Base-by-base conservation (phyloP, 2,888 invertebrate genomes). In the Nymphalis urticae region DNA sequence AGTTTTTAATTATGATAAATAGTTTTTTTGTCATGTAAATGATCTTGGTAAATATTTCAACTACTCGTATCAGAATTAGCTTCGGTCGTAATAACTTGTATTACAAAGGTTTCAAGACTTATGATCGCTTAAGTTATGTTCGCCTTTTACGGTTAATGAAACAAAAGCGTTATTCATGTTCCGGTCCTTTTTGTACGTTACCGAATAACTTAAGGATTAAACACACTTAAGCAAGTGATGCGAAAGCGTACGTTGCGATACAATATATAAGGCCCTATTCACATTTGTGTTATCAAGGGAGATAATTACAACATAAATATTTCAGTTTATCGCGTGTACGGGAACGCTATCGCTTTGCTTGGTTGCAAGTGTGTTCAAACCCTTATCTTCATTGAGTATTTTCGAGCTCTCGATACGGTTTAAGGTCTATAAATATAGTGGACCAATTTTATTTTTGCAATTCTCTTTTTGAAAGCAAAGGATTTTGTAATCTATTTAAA, bases 121-220 rank as follows among this genome's bases (percentile, higher is more conserved):
- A 69, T 56, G 69, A 71, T 32, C 61, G 64, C 51, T 62, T 88
- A 88, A 88, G 87, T 88, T 87, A 85, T 76, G 54, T 80, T 76
- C 79, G 76, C 85, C 86, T 80, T 90, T 80, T 87, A 84, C 71
- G 89, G 84, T 85, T 89, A 90, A 90, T 89, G 89, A 90, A 89
- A 89, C 87, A 88, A 87, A 89, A 80, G 84, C 82, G 84, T 85
- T 84, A 86, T 85, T 87, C 85, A 84, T 86, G 84, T 81, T 80
- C 80, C 79, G 42, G 10, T 2, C 81, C 84, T 85, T 83, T 83
- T 82, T 77, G 79, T 80, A 71, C 77, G 75, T 81, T 80, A 85
- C 85, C 82, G 86, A 84, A 88, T 89, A 88, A 89, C 85, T 88
- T 56, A 56, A 32, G 54, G 5, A 56, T 32, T 56, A 32, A 53